Conservation (phyloP, 2,113 vertebrate genomes). For the Lanius collurio region DNA sequence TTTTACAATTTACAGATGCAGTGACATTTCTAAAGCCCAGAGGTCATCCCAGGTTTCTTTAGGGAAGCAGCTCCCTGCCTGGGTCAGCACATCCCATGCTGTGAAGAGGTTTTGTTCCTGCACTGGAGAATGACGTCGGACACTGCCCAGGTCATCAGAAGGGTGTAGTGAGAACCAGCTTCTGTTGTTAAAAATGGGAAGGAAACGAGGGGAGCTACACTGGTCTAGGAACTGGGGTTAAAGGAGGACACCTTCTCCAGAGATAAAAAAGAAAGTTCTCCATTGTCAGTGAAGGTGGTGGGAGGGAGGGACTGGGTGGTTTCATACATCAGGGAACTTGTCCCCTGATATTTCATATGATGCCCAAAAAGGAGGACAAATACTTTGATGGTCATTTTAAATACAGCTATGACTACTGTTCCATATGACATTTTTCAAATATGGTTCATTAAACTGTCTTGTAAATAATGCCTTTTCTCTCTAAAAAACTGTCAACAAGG, state of each 20-base stretch:
- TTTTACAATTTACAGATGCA: neutral
- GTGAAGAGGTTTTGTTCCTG: neutral
- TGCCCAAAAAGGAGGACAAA: neutral
- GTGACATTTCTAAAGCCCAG: neutral
- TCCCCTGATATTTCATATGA: neutral
- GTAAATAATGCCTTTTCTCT: neutral
- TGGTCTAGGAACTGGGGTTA: neutral
- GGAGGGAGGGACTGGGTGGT: neutral
- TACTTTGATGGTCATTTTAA: neutral
- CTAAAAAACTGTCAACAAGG: neutral
- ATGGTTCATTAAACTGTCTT: neutral
- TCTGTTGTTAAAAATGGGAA: neutral
- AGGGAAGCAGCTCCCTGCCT: neutral
- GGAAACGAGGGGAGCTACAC: neutral
- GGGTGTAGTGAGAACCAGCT: neutral
- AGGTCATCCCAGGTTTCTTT: neutral
- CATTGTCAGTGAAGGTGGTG: neutral
- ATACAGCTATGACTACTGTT: neutral
- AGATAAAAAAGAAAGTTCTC: neutral
- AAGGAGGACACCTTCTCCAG: neutral
- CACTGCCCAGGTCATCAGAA: neutral
- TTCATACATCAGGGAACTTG: neutral
- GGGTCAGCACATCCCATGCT: fast-evolving
- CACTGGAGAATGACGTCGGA: fast-evolving
- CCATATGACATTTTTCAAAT: neutral